A percentile compares a stretch with the other conserved stretches of the same genome.
Evolutionary conservation across 2,797 vertebrate species (phyloP).

Genomic region (Discoglossus pictus): DNA sequence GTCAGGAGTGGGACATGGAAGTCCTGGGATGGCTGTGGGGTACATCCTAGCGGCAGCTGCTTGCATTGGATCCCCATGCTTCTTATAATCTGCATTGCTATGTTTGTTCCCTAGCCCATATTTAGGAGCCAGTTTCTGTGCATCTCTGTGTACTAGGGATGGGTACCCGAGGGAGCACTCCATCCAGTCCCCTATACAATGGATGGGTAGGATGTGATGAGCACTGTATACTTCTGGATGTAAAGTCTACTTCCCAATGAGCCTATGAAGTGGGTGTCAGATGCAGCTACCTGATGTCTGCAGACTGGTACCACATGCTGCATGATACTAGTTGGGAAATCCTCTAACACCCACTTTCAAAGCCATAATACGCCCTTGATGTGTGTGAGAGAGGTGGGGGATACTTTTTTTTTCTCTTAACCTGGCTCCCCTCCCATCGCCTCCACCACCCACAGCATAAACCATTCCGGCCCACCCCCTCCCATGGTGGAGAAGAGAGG

Average conservation of each 20-base stretch:
- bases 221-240: no score
- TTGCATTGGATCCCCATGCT: conserved; percentile 65
- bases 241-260: neutral
- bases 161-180: neutral
- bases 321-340: conserved; percentile 33
- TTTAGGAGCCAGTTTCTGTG: neutral
- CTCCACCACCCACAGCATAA: conserved; percentile 37
- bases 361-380: conserved; percentile 48
- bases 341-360: conserved; percentile 38
- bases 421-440: conserved; percentile 38
- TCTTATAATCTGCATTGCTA: neutral
- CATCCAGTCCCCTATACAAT: conserved; percentile 1
- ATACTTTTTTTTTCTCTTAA: conserved; percentile 40
- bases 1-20: neutral
- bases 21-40: conserved; percentile 68
- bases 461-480: conserved; percentile 26
- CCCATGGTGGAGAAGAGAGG: conserved; percentile 11
- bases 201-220: no score
- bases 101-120: neutral
- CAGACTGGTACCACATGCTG: conserved; percentile 26
- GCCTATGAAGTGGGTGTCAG: conserved; percentile 12
- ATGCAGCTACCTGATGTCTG: conserved; percentile 35
- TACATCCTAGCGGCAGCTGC: conserved; percentile 83
- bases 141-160: neutral
- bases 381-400: conserved; percentile 61